Evolutionary conservation across 2,113 vertebrate genomes (phyloP), one percentile per base, ranked within the genome.

Genomic region (Anser cygnoides): DNA sequence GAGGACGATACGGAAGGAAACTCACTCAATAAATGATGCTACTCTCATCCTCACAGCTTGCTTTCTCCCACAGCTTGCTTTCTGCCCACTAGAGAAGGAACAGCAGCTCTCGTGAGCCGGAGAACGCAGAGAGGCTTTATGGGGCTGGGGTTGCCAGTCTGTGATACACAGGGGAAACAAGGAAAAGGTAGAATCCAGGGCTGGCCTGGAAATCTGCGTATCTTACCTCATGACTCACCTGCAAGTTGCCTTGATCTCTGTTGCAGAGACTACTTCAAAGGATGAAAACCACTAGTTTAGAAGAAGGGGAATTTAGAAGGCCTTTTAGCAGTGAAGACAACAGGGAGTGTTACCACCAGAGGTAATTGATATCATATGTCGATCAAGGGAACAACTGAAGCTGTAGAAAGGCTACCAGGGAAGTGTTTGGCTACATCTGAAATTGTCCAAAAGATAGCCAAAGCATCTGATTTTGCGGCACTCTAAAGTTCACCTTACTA

Each of bases 111-210:
- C 17, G 4, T 4, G 10, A 83, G 17, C 39, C 61, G 35, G 37
- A n/a, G n/a, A 58, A 44, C 1, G 25, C 50, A 28, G 0, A 0
- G 25, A 71, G 5, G 25, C 23, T 68, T 7, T 33, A 67, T 1
- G 4, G 19, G 7, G 4, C 11, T 63, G 67, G 25, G 10, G 4
- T 20, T 20, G 46, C 14, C 70, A 78, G 52, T 33, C 57, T 55
- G 15, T 1, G 1, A 67, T 21, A 66, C 10, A 20, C 2, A 9
- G 43, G 10, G 7, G 11, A 84, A 77, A 49, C 15, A 21, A 68
- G 37, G 28, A 86, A 54, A 73, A 23, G 23, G 57, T 25, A 66
- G 55, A 77, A 43, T 5, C 49, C 31, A 74, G 39, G 9, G 54
- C 58, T 3, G 17, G 25, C 37, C 17, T 43, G 46, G 61, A 81